Conservation (phyloP, 2,797 vertebrate genomes). For the Schizopygopsis malacanthus region DNA sequence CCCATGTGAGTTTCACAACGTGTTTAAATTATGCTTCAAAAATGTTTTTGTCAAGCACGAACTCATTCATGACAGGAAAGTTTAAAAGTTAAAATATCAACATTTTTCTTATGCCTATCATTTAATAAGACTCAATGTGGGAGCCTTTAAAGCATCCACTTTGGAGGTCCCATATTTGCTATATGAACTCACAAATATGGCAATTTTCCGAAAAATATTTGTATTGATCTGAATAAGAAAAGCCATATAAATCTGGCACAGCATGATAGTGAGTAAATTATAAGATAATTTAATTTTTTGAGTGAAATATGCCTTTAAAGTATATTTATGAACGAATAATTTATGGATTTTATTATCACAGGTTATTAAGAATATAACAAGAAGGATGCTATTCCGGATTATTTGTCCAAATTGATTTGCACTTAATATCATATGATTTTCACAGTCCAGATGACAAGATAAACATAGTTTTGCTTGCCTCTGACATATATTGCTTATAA, state of each 20-base stretch:
- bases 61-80: not conserved
- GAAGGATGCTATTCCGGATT: not conserved
- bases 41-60: not conserved
- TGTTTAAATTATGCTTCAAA: not conserved
- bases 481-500: conserved; percentile 23
- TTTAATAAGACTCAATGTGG: not conserved
- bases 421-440: conserved; percentile 30
- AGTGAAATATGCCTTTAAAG: not conserved
- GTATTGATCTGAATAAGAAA: not conserved
- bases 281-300: not conserved
- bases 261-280: not conserved
- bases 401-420: conserved; percentile 42
- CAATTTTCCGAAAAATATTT: not conserved
- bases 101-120: not conserved
- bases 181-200: not conserved
- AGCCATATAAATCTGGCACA: not conserved
- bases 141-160: not conserved
- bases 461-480: conserved; percentile 18
- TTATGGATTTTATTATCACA: not conserved
- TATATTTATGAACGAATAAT: not conserved
- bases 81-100: not conserved
- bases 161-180: not conserved
- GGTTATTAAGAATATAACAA: not conserved
- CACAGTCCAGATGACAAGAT: conserved; percentile 45
- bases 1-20: not conserved